Evolutionary conservation across 2,888 invertebrate genomes (phyloP), one percentile per base, ranked within the genome.

Genomic region (Volucella inanis): DNA sequence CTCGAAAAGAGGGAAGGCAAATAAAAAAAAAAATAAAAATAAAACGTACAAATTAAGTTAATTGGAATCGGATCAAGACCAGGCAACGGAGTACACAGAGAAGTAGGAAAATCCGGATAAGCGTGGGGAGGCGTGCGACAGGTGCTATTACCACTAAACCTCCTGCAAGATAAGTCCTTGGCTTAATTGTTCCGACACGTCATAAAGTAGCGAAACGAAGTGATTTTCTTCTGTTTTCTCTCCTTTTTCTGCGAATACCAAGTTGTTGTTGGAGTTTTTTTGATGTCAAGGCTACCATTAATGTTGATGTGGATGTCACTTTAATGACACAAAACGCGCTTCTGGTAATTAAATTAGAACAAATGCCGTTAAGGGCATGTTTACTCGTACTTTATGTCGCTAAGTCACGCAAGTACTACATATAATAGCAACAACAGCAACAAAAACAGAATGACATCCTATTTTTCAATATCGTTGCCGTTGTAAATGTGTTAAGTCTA

Each of bases 61-160:
- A 85, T 85, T 85, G 76, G 76, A 76, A 85, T 61, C 76, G 84
- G 84, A 75, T 80, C 80, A 85, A 80, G 84, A 75, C 70, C 80
- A 47, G 3, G 22, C 22, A 22, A 22, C 0, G 31, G 6, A 31
- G 31, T 55, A 71, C 3, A n/a, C 22, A 41, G 71, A 43, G 3
- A 31, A 45, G n/a, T 15, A 8, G 15, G 14, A 2, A 50, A 43
- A n/a, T 31, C n/a, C 14, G 45, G 43, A 11, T 61, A 61, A 15
- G 41, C 15, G 22, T 8, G 61, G 9, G 52, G 38, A 50, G 45
- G 22, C 62, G 12, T 62, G 67, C 78, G 82, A 67, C 82, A 82
- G 82, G 82, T 82, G 78, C 82, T 68, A 43, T 45, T 50, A 57
- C 50, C 64, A 50, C 55, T 71, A 62, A 77, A 68, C n/a, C 31